Base-by-base conservation (phyloP, 2,888 invertebrate species). In the Drosophila koepferae region DNA sequence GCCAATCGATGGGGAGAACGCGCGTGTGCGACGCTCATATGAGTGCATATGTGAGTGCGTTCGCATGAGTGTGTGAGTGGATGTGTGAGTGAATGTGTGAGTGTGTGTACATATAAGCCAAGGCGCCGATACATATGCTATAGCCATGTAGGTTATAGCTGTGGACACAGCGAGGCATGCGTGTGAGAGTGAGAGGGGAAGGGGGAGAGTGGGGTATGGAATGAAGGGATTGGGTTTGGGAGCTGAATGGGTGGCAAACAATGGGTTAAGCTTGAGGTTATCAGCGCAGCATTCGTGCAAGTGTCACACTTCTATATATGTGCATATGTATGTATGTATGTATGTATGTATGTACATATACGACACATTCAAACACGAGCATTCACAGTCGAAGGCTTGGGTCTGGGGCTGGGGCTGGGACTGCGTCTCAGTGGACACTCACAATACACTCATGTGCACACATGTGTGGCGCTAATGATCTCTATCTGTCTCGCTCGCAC, bases 1-100 rank as follows among this genome's bases (percentile, higher is more conserved):
- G 83, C 88, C 85, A 85, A 85, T 85, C 85, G 88, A 88, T 85
- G 88, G 74, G 83, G 72, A 79, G 81, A 88, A 81, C 80, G 85
- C 85, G 85, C 88, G 81, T 85, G 85, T 85, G 85, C 85, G 85
- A 85, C 85, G 72, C 88, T 81, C 77, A 66, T 80, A 60, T 75
- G 68, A 66, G 71, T 75, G 75, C 40, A 53, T 72, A 53, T 73
- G 63, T 69, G 73, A 43, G 54, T 71, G 60, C 31, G 51, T n/a
- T 46, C 51, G 41, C 9, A 40, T 55, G 28, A 28, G 58, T 20
- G 59, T n/a, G 53, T 20, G 60, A 9, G 53, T 23, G 58, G 18
- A 34, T 18, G 20, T 5, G 12, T 20, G 49, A 9, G 34, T 36
- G 48, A 9, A 7, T 36, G 36, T 14, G 20, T 5, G 18, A 7